Evolutionary conservation across 2,797 vertebrate species (phyloP), one percentile per base, ranked within the genome.

Genomic region (Otolemur crassicaudatus): DNA sequence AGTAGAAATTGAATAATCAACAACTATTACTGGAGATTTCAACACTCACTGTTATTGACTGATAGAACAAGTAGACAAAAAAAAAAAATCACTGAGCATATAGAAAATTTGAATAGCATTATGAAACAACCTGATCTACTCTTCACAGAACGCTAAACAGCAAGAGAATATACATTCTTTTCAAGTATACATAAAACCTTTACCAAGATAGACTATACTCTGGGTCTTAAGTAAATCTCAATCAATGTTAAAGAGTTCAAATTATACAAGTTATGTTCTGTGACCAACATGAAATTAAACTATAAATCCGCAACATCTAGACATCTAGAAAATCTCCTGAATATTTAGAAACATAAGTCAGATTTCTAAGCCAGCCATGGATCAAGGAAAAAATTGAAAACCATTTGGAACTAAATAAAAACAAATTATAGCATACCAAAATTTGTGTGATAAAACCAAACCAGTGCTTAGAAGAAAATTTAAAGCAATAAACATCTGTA

Each of bases 221-320:
- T 75, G 34, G 17, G 46, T 13, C 49, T 60, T n/a, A 60, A 86
- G 14, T 63, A 73, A 93, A 37, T 67, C 27, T 63, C 49, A 93
- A 40, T 34, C 81, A 82, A 75, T 90, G 83, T 77, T 29, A 25
- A 79, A 79, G 34, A 69, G 77, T 82, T 85, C 29, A 40, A 46
- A 94, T 70, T 34, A 82, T n/a, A 90, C 1, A 76, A 94, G 80
- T 63, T 70, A 65, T 94, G 49, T 29, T 76, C 58, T 80, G 19
- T 61, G 12, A 70, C 53, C 37, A 82, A 43, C n/a, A 56, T 60
- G 63, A 70, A 60, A 92, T n/a, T 90, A 72, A 84, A 85, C 75
- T 67, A 81, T 76, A 87, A 91, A 70, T 63, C 75, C 69, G 1
- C 61, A 94, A 56, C 40, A 84, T 40, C 40, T 76, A 82, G 37